A percentile compares a stretch with the other conserved stretches of the same genome.
phyloP scores from a whole-genome alignment of 2,888 invertebrate species.

The Synanthedon andrenaeformis region DNA sequence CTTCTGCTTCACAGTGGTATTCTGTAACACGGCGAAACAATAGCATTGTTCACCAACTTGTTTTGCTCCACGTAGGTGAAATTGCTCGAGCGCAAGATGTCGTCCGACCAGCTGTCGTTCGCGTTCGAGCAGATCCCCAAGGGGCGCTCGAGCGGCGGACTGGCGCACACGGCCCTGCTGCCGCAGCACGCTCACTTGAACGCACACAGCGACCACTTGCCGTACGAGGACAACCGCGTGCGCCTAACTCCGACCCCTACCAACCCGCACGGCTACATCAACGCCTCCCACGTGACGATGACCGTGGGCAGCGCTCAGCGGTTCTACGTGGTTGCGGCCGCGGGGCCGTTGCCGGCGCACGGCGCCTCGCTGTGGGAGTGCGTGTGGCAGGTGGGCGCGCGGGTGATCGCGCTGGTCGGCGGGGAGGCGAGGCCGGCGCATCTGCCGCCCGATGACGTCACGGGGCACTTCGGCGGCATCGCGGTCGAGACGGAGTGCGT shows the following conservation, averaged over 20 bases:
- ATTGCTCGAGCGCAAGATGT: conserved; percentile 67
- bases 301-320: conserved; percentile 85
- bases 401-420: conserved; percentile 83
- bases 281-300: conserved; percentile 92
- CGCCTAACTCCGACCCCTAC: conserved; percentile 83
- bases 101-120: conserved; percentile 80
- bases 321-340: conserved; percentile 76
- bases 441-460: conserved; percentile 70
- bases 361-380: conserved; percentile 85
- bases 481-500: conserved; percentile 25
- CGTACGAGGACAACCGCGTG: conserved; percentile 92
- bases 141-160: conserved; percentile 76
- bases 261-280: conserved; percentile 91
- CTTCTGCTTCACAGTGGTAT: too few relatives aligned
- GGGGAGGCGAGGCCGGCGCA: conserved; percentile 69
- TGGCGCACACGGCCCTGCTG: conserved; percentile 78
- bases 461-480: conserved; percentile 74
- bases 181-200: conserved; percentile 75
- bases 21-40: too few relatives aligned
- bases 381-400: conserved; percentile 89
- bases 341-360: conserved; percentile 23
- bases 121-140: conserved; percentile 89
- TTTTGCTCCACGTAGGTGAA: conserved; percentile 9
- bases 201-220: conserved; percentile 79
- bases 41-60: too few relatives aligned